Base-by-base conservation (phyloP, 2,888 invertebrate species). In the Acholoe squamosa region DNA sequence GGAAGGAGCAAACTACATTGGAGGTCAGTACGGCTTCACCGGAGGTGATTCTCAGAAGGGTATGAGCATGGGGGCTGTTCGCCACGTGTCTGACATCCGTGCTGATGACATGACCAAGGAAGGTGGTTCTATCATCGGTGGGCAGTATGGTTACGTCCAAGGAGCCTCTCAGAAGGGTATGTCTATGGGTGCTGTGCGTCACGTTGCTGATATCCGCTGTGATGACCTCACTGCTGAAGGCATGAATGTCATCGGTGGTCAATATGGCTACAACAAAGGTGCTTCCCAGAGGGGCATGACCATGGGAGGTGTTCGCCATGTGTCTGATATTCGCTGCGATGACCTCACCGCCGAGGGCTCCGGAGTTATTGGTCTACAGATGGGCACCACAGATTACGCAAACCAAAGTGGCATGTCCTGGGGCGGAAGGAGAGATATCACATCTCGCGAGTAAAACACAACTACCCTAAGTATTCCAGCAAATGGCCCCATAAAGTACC, bases 1-100 rank as follows among this genome's bases (percentile, higher is more conserved):
- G 31, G 93, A 93, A 84, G 94, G 94, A 0, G 93, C 94, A 7
- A 93, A 93, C 10, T 91, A 94, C 31, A 93, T 95, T 31, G 93
- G 95, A 25, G 92, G 94, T 7, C 95, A 95, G 91, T 92, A 94
- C 52, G 95, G 95, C n/a, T 94, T 93, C 89, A 95, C 94, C 91
- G 93, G 94, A 91, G 93, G 93, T 19, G 95, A 95, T 34, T 93
- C 92, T 67, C 95, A 95, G 90, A 91, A 93, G 22, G 95, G 95
- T 0, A 95, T 94, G 94, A 91, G 93, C 56, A 92, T 94, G 90
- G 95, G 95, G 14, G 91, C 92, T 10, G 92, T 92, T 34, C 92
- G 94, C 0, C 94, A 94, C 90, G 92, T 94, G 77, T 92, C 91
- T 33, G 91, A 92, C 56, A 90, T 92, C n/a, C 43, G 80, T n/a